Evolutionary conservation across 2,888 invertebrate genomes (phyloP), one percentile per base, ranked within the genome.

Genomic region (Drosophila tanythrix): DNA sequence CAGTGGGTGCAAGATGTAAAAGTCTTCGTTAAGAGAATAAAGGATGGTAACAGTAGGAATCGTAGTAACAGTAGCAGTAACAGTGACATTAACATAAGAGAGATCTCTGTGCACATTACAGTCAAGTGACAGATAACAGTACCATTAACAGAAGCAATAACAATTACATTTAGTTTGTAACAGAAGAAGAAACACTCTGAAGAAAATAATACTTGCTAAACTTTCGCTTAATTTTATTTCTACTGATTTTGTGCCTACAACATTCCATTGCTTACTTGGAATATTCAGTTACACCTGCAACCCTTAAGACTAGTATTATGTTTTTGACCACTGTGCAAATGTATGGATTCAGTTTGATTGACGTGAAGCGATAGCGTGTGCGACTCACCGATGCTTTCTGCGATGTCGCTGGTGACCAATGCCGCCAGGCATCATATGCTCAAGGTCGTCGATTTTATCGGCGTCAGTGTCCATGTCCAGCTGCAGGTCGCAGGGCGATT

Each of bases 401-500:
- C 93, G 93, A 89, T 92, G 92, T 75, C 92, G 92, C 79, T 90
- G 85, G 89, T 91, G 91, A 88, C 91, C 91, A 57, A 43, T 43
- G 59, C 69, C 74, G 48, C 91, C 91, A 81, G 93, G 93, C 89
- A 93, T 92, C 86, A 93, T 93, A 82, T 92, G 92, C 78, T 93
- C 91, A 86, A 93, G 92, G 91, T 93, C 93, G 81, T 92, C 93
- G 83, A 92, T 93, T 89, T 92, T 91, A 85, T 93, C 93, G 65
- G 91, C 90, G 74, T 93, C 93, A 60, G 90, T 90, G 90, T 93
- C 92, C 70, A 93, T 91, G 90, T 93, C 92, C 67, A 93, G 79
- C 73, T 93, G 92, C 83, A 93, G 91, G 85, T 93, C 93, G 76
- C 92, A 93, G 75, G 91, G 90, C 79, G 92, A 93, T 79, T 93